These are phyloP conservation scores for Brenthis ino DNA, from an alignment of 2,888 invertebrate genomes.

Conservation along the genomic window DNA sequence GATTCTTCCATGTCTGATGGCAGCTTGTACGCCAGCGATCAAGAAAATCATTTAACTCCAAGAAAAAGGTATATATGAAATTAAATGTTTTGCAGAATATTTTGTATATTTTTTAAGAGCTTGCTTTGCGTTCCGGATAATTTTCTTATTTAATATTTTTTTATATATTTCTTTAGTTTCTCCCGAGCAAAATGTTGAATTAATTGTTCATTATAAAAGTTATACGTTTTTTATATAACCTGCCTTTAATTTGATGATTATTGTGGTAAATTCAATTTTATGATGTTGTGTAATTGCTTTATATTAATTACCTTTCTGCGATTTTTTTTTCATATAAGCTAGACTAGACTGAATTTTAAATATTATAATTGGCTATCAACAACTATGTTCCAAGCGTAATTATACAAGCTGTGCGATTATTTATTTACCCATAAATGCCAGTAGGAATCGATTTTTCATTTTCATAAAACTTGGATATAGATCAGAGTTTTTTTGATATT, in stretches of 20 bases:
- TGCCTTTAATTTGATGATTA: too few species aligned
- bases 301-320: too few species aligned
- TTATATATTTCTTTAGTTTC: too few species aligned
- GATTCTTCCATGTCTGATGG: conserved; percentile 84
- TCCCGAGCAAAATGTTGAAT: too few species aligned
- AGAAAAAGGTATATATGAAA: conserved; percentile 64
- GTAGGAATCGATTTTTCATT: not conserved
- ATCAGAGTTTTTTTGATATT: not conserved
- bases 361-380: not conserved
- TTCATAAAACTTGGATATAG: conserved; percentile 3
- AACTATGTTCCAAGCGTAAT: not conserved
- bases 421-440: not conserved
- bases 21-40: conserved; percentile 90
- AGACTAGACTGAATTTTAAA: conserved; percentile 2
- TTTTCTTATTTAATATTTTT: too few species aligned
- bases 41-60: conserved; percentile 87
- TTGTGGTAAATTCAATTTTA: too few species aligned
- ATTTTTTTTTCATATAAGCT: too few species aligned
- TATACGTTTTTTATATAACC: too few species aligned
- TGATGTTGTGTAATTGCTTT: too few species aligned
- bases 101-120: too few species aligned
- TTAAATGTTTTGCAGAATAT: not conserved
- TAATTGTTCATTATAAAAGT: too few species aligned
- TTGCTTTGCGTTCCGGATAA: too few species aligned
- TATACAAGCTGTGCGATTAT: conserved; percentile 2